These are phyloP conservation scores for Macroramphosus scolopax DNA, from an alignment of 2,797 vertebrate genomes.

Conservation along the genomic window DNA sequence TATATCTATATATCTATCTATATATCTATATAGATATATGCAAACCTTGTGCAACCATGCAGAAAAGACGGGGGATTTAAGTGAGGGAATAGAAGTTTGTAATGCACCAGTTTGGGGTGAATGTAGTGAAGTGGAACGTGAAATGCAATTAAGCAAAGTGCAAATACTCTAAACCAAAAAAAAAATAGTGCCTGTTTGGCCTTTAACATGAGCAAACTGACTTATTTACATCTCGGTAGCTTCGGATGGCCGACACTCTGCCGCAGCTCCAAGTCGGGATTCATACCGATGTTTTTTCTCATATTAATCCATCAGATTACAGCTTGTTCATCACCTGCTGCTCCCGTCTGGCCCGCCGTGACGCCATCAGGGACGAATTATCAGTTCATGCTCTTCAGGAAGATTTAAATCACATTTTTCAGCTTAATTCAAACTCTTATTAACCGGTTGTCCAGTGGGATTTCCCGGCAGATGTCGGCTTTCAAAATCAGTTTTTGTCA, in stretches of 20 bases:
- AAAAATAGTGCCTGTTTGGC: too few relatives aligned
- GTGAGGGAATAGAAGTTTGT: not conserved
- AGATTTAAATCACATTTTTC: slow-evolving; percentile 2
- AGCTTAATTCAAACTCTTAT: slow-evolving; percentile 25
- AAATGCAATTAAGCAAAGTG: too few relatives aligned
- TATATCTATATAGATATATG: too few relatives aligned
- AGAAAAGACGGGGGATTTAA: too few relatives aligned
- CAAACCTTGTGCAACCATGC: too few relatives aligned
- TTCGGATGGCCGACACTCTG: not conserved
- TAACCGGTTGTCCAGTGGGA: slow-evolving; percentile 43
- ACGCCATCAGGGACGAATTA: slow-evolving; percentile 9
- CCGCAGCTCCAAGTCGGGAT: not conserved
- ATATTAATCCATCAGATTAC: slow-evolving; percentile 4
- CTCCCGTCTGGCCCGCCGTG: not conserved
- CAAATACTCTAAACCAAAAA: too few relatives aligned
- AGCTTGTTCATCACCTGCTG: slow-evolving; percentile 5
- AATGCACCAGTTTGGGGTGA: too few relatives aligned
- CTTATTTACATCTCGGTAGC: not conserved
- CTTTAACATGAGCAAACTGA: too few relatives aligned
- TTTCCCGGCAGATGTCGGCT: slow-evolving; percentile 50
- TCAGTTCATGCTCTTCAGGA: not conserved
- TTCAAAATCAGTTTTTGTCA: slow-evolving; percentile 53
- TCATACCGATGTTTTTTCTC: not conserved
- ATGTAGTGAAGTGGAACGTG: too few relatives aligned
- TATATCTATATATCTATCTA: too few relatives aligned